Evolutionary conservation across 2,888 invertebrate species (phyloP), one percentile per base, ranked within the genome.

Genomic region (Caenorhabditis angaria): DNA sequence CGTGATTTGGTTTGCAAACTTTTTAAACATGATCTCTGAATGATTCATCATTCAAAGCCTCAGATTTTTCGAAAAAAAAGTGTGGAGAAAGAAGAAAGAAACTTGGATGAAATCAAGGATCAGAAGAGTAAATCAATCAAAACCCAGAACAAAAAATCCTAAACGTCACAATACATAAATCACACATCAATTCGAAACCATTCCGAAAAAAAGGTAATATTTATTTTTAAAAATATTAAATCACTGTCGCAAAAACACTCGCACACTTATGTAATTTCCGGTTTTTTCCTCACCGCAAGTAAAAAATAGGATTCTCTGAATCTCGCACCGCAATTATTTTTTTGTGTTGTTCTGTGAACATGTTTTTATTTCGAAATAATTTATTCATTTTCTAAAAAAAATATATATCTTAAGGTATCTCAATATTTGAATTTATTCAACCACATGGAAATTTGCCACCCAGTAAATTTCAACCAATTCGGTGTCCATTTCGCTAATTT

Each of bases 391-490:
- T n/a, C n/a, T n/a, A 41, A 41, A 41, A 2, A 2, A 41, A 41
- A 41, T 14, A 41, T 53, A 27, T 18, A 10, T 3, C 12, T 48
- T n/a, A 25, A 35, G 4, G 32, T 35, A 28, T 32, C 32, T 41
- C 41, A 41, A 41, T 41, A 41, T 41, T 41, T 59, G 27, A 72
- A 62, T 58, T 70, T 77, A 62, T 73, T 77, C 29, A 73, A 70
- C 63, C 67, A 73, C 22, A 68, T 50, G 29, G 73, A 70, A 51
- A 77, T 58, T 5, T 67, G 60, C 77, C 77, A 77, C 18, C 73
- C 73, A 29, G 73, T 73, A 27, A 77, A 57, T 28, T 64, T 70
- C 3, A 77, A n/a, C 68, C 71, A 77, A 2, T 48, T 41, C 22
- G 70, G 73, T 24, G 65, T 57, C 73, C 73, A 77, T 27, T 27